Evolutionary conservation across 2,888 invertebrate species (phyloP), one percentile per base, ranked within the genome.

Genomic region (Papilio demoleus): DNA sequence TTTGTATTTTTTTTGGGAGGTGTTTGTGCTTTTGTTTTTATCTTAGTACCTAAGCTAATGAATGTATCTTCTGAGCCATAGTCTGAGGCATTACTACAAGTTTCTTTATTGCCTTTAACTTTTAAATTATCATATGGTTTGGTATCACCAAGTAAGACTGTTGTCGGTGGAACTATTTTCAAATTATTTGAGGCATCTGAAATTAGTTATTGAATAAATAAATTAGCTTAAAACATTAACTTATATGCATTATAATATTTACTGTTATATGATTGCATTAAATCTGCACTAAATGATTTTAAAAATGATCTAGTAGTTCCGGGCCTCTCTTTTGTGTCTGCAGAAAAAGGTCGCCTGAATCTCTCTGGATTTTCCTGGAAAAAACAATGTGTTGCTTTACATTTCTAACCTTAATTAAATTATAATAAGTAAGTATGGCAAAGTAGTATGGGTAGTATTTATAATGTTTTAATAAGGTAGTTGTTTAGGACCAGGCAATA

Each of bases 31-130:
- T 86, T 92, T n/a, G 88, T 89, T 78, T 93, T 93, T 56, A 93
- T 93, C 80, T 93, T 93, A 42, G 90, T 88, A 45, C 93, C 93
- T 79, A 93, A 78, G 75, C 93, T 93, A 65, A 91, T 88, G 72
- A 83, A 92, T 1, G 93, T 93, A 66, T 93, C 93, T 79, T 92
- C 93, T 9, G 93, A 93, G 17, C 93, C 92, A 74, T 89, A 88
- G 71, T 92, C 92, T 2, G 92, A 92, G 38, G 86, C 88, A 73
- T 92, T 92, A 73, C 92, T 90, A 75, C 88, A 88, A 66, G 87
- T 73, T 17, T 88, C 88, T 76, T 79, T 86, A 50, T 86, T 81
- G 60, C 70, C 81, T 34, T 74, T 81, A 38, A 76, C 69, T 42
- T 77, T 76, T 27, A 79, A 72, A 19, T 78, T 76, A 34, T 79